Conservation (phyloP, 2,113 vertebrate species). For the Poeciliopsis prolifica region DNA sequence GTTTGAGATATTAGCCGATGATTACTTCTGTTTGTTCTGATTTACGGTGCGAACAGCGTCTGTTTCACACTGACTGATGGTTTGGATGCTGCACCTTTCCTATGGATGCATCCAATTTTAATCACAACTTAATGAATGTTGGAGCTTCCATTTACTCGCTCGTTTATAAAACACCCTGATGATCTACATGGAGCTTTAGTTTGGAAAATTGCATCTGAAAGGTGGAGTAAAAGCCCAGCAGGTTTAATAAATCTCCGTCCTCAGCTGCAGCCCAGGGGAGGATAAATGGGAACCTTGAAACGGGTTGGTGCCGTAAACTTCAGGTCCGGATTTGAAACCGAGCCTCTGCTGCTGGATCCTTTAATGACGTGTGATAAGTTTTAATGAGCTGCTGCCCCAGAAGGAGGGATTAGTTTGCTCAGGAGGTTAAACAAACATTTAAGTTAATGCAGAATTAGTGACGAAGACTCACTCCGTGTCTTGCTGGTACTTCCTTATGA, state of each 20-base stretch:
- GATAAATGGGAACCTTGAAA: conserved; percentile 7
- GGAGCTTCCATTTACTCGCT: background rate
- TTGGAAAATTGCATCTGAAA: conserved; percentile 9
- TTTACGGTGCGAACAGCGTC: background rate
- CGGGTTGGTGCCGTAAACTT: conserved; percentile 14
- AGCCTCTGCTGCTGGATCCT: conserved; percentile 7
- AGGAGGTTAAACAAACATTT: conserved; percentile 34
- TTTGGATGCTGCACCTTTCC: background rate
- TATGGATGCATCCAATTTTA: background rate
- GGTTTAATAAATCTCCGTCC: conserved; percentile 20
- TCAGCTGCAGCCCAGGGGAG: conserved; percentile 14
- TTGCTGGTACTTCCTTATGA: conserved; percentile 75
- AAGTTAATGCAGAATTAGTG: conserved; percentile 6
- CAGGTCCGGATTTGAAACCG: conserved; percentile 39
- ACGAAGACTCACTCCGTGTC: conserved; percentile 81
- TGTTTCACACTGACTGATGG: background rate
- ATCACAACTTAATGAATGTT: background rate
- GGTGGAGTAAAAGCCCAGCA: background rate
- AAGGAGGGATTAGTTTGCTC: conserved; percentile 22
- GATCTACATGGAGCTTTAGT: conserved; percentile 1
- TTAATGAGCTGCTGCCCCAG: conserved; percentile 49
- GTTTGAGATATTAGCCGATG: background rate
- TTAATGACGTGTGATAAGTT: conserved; percentile 24
- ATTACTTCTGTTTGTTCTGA: background rate
- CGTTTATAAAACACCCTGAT: background rate